Evolutionary conservation across 2,113 vertebrate genomes (phyloP), one percentile per base, ranked within the genome.

Genomic region (Nesospiza acunhae): DNA sequence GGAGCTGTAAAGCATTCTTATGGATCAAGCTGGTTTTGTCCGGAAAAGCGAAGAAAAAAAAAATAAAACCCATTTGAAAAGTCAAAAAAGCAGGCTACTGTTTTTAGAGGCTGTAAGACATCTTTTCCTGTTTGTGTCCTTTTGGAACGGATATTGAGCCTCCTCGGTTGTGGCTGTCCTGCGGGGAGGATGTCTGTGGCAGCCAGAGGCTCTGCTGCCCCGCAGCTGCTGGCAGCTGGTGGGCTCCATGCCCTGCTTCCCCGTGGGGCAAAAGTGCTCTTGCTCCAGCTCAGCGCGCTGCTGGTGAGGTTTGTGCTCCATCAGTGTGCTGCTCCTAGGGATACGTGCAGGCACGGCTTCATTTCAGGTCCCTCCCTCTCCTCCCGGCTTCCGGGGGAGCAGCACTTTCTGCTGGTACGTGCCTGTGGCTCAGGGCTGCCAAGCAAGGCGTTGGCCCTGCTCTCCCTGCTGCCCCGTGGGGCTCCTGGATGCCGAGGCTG

Each of bases 81-180:
- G 75, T n/a, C 30, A 52, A 21, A 17, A 47, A 14, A 56, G 5
- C 50, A 47, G 35, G 9, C 69, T 81, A 3, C 55, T 24, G 63
- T 5, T 77, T 66, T 58, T 31, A 68, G 56, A 93, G 69, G 66
- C 13, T 3, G 22, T 46, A 55, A 81, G 77, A 15, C 47, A 26
- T 72, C 47, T 87, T 92, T 93, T 96, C 87, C 90, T 87, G 69
- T 78, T 87, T 35, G 30, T 55, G 21, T 87, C 42, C 60, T 89
- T 77, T 87, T 27, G 42, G 77, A 87, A 30, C 0, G 16, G 84
- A 62, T 77, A 22, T 17, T 15, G 47, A 78, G 60, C 55, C 76
- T 62, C 19, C 55, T 59, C 42, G 0, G 37, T 69, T 87, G 44
- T 30, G 42, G 10, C 50, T 31, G 26, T 8, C 46, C 68, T 10